These are phyloP conservation scores for Neodontobutis hainanensis DNA, from an alignment of 2,113 vertebrate species.

Conservation along the genomic window DNA sequence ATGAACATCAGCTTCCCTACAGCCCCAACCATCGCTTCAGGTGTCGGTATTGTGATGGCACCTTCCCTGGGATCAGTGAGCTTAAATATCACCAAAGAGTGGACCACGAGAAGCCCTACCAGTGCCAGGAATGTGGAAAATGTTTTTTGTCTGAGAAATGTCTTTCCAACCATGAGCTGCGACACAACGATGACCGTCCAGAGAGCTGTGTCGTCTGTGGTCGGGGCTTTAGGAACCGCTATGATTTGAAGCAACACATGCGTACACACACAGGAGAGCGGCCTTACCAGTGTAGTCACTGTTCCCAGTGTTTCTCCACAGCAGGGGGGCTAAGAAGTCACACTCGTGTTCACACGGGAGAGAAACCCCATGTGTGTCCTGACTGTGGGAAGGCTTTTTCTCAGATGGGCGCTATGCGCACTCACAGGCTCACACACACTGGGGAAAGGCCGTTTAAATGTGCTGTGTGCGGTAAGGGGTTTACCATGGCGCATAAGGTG, in stretches of 20 bases:
- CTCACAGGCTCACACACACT: constrained; percentile 74
- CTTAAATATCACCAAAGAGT: constrained; percentile 73
- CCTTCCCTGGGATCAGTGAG: constrained; percentile 72
- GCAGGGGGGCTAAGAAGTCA: constrained; percentile 71
- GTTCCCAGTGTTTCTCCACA: constrained; percentile 72
- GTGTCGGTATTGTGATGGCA: constrained; percentile 73
- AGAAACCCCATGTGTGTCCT: constrained; percentile 71
- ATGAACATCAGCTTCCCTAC: constrained; percentile 73
- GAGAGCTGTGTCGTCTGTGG: constrained; percentile 70
- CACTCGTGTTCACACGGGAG: constrained; percentile 73
- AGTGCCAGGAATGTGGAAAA: constrained; percentile 75
- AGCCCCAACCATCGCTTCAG: constrained; percentile 72
- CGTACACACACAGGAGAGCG: constrained; percentile 76
- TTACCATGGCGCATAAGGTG: constrained; percentile 74
- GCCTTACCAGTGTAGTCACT: constrained; percentile 74
- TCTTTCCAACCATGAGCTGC: constrained; percentile 68
- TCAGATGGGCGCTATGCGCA: constrained; percentile 74
- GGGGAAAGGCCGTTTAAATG: constrained; percentile 74
- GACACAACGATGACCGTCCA: constrained; percentile 68
- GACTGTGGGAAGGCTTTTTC: constrained; percentile 76
- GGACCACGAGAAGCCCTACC: constrained; percentile 72
- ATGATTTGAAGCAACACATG: constrained; percentile 75
- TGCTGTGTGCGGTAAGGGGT: constrained; percentile 72
- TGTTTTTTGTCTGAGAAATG: constrained; percentile 72
- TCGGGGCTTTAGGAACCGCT: constrained; percentile 71